These are phyloP conservation scores for Halcyon senegalensis DNA, from an alignment of 2,113 vertebrate species.

Conservation along the genomic window DNA sequence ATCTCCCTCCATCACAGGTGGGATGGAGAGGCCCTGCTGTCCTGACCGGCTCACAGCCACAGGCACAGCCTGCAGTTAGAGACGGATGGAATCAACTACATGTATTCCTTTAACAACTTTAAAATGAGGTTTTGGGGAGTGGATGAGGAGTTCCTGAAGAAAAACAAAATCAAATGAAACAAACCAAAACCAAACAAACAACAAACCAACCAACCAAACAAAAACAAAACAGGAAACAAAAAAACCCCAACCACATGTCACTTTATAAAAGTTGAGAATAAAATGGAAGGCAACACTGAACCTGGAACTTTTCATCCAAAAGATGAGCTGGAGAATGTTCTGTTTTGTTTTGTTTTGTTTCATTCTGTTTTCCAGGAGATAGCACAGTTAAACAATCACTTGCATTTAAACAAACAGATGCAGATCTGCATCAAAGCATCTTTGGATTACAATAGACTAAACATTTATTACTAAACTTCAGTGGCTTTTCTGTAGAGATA, in stretches of 20 bases:
- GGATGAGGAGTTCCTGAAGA: background rate
- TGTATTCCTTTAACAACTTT: background rate
- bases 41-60: background rate
- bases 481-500: background rate
- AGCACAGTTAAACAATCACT: background rate
- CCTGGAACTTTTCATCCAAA: background rate
- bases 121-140: background rate
- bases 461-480: background rate
- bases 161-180: background rate
- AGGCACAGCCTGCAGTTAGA: background rate
- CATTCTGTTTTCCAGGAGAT: background rate
- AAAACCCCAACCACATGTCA: background rate
- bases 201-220: too few species aligned
- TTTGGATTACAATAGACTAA: background rate
- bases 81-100: background rate
- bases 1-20: background rate
- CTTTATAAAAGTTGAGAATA: background rate
- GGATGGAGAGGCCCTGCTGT: background rate
- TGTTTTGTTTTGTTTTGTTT: background rate
- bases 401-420: background rate
- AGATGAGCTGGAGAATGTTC: background rate
- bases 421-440: background rate
- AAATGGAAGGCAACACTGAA: background rate
- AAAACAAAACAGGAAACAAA: too few species aligned
- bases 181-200: too few species aligned